Base-by-base conservation (phyloP, 2,888 invertebrate species). In the Sphaeridia pumilis region DNA sequence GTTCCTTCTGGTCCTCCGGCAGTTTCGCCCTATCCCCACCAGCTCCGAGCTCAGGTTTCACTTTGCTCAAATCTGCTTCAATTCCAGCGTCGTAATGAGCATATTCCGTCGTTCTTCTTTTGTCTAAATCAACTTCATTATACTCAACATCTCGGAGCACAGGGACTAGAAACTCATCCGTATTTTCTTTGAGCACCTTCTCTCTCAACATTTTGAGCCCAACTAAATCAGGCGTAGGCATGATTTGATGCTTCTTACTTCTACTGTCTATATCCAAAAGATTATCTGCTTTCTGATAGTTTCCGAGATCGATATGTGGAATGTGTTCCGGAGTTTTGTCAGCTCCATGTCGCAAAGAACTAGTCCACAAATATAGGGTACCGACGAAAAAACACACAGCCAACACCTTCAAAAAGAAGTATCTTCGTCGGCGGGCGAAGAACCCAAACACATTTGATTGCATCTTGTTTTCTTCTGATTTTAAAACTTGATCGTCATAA, bases 11-110 rank as follows among this genome's bases (percentile, higher is more conserved):
- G 26, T 75, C 73, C 1, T 81, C 83, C 12, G 74, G 72, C 12
- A 89, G 73, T 60, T 73, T 73, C 0, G 83, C 84, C 0, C 83
- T 77, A 14, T 74, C 75, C 0, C 84, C 89, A 47, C 77, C 74
- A 61, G 84, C 81, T 0, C 89, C 89, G 42, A 88, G 71, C 2
- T 81, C 81, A 3, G 76, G 74, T 17, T 82, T 74, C 52, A 86
- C 79, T 61, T 77, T 76, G 17, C 74, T 72, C 60, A 84, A 78
- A 67, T 85, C 82, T 50, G 75, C 74, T 22, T 69, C 68, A 55
- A 83, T 77, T 66, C 76, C 72, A 42, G 69, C 68, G 61, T 80
- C 80, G 31, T 64, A 66, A 25, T 66, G 63, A 54, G 58, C 56
- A 22, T 51, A 36, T 20, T 20, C 34, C 21, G 17, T 34, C n/a